A percentile compares a stretch with the other conserved stretches of the same genome.
Evolutionary conservation across 2,888 invertebrate genomes (phyloP).

Genomic region (Arenicola marina): DNA sequence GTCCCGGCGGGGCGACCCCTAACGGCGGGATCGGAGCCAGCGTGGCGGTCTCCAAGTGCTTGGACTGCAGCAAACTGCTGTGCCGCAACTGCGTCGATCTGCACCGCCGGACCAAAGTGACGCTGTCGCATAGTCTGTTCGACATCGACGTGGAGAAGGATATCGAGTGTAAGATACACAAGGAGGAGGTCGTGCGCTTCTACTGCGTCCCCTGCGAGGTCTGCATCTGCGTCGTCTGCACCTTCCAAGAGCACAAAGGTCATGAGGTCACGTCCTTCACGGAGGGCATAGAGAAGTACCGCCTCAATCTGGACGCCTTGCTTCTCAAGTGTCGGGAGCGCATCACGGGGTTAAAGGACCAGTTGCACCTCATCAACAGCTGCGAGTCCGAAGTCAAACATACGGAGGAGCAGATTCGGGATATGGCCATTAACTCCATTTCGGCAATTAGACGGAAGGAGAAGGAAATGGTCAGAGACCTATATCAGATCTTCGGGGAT

Average conservation of each 20-base stretch:
- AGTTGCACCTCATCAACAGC: constrained; percentile 48
- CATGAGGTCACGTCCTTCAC: constrained; percentile 58
- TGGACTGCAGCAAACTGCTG: constrained; percentile 57
- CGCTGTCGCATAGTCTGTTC: constrained; percentile 54
- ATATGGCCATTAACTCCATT: constrained; percentile 52
- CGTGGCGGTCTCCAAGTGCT: constrained; percentile 53
- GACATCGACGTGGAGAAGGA: constrained; percentile 59
- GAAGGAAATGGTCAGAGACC: constrained; percentile 47
- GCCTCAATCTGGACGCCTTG: constrained; percentile 20
- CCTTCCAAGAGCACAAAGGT: constrained; percentile 59
- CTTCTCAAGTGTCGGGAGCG: constrained; percentile 32
- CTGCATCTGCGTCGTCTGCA: constrained; percentile 60
- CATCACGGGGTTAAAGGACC: constrained; percentile 40
- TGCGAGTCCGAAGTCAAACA: constrained; percentile 52
- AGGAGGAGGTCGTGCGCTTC: constrained; percentile 55
- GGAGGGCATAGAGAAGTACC: constrained; percentile 52
- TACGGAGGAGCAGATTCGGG: constrained; percentile 54
- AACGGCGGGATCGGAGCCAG: neutral
- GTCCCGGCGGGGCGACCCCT: neutral
- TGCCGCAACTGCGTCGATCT: constrained; percentile 56
- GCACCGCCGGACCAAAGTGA: constrained; percentile 56
- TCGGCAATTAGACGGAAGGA: constrained; percentile 41
- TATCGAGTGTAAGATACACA: constrained; percentile 56
- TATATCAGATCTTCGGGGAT: constrained; percentile 48
- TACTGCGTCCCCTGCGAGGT: constrained; percentile 59